Evolutionary conservation across 2,797 vertebrate species (phyloP).

Genomic region (Megalops cyprinoides): DNA sequence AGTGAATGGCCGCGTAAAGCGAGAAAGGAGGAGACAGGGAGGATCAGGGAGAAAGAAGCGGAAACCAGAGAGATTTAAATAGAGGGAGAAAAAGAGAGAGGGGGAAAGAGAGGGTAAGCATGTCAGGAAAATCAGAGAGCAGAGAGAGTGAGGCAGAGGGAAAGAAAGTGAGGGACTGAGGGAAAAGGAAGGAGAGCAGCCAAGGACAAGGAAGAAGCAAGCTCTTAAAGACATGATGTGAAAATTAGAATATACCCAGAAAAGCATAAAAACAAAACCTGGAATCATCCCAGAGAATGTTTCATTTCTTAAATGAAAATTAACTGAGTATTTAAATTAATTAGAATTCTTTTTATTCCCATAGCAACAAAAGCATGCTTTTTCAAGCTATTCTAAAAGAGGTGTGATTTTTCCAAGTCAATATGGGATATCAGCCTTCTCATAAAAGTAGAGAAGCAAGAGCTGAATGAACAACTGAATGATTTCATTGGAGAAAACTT

Average conservation of each 20-base stretch:
- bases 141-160: not conserved
- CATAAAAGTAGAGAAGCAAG: not conserved
- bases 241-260: conserved; percentile 11
- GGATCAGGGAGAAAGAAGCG: not conserved
- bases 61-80: not conserved
- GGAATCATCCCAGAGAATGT: conserved; percentile 1
- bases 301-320: conserved; percentile 4
- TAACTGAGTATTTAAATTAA: conserved; percentile 15
- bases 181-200: not conserved
- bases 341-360: not conserved
- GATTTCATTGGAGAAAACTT: not conserved
- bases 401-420: not conserved
- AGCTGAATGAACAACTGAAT: not conserved
- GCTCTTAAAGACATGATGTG: not conserved
- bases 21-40: not conserved
- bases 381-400: not conserved
- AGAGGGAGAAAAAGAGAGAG: conserved; percentile 5
- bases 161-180: not conserved
- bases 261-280: not conserved
- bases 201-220: not conserved
- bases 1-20: not conserved
- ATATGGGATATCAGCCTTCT: not conserved
- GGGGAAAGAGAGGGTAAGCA: not conserved
- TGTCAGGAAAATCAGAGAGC: conserved; percentile 13
- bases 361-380: not conserved